Evolutionary conservation across 2,797 vertebrate genomes (phyloP), one percentile per base, ranked within the genome.

Genomic region (Gymnothorax javanicus): DNA sequence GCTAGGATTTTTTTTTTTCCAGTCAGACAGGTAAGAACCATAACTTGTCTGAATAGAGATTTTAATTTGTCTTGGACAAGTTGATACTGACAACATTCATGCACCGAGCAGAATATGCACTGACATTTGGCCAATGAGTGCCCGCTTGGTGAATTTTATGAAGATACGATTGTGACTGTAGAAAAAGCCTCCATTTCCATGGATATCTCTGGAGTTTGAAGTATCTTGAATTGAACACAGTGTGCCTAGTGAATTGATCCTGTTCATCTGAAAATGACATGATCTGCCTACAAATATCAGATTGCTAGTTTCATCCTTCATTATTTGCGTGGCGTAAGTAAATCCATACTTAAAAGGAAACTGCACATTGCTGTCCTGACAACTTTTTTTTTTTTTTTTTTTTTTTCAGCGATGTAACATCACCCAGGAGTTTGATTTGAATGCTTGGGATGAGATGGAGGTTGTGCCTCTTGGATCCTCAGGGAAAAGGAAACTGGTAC

Each of bases 341-440:
- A 82, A 27, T 59, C n/a, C 3, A 71, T 52, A 25, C 54, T 83
- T 17, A 43, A 0, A 50, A 27, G 59, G 67, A 62, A 15, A 5
- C n/a, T 82, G 33, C 27, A 85, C 1, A 2, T 27, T 13, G 0
- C 0, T 0, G 0, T 4, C n/a, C 27, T 64, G 62, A 17, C 87
- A 84, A 50, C 11, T 59, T 3, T 81, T 13, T 59, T 73, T 87
- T 12, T 15, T 87, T 87, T 59, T 3, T 81, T 13, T 59, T 73
- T 87, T 12, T 15, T 87, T 87, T 54, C 62, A 96, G 96, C 93
- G 93, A 0, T 96, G 95, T 92, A 88, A 90, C 88, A 87, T 92
- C 86, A 92, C 75, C 87, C 92, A 92, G 25, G 91, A 95, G 87
- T 94, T 96, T 62, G 94, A 96, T 90, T 85, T 96, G 87, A 88